Percentiles rank a stretch among this genome's conserved stretches.
Evolutionary conservation across 2,113 vertebrate genomes (phyloP).

Genomic region (Collichthys lucidus): DNA sequence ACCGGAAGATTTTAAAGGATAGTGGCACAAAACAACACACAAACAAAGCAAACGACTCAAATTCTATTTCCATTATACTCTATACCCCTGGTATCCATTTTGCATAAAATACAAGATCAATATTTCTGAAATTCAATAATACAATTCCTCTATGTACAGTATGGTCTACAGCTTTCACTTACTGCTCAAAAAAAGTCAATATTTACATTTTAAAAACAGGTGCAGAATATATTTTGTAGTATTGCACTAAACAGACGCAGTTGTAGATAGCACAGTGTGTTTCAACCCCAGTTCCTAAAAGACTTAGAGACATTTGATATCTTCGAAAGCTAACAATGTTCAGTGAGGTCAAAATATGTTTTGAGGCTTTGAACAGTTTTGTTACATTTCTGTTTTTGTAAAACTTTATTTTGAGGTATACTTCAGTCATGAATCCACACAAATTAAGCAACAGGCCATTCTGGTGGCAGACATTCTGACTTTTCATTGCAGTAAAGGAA

Average conservation of each 20-base stretch:
- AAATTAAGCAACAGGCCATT: neutral
- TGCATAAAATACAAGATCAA: neutral
- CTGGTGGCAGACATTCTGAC: neutral
- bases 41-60: neutral
- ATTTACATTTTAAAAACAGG: constrained; percentile 14
- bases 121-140: neutral
- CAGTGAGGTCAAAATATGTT: neutral
- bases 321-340: neutral
- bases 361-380: neutral
- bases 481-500: constrained; percentile 5
- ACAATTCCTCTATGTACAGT: neutral
- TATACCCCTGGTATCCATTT: neutral
- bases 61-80: constrained; percentile 1
- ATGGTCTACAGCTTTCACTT: neutral
- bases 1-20: neutral
- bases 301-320: neutral
- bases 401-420: constrained; percentile 30
- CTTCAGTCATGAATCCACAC: constrained; percentile 1
- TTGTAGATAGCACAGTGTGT: neutral
- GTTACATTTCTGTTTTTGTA: constrained; percentile 2
- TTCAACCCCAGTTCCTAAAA: neutral
- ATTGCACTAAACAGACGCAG: neutral
- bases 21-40: neutral
- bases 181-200: neutral
- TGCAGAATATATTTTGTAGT: neutral